Base-by-base conservation (phyloP, 2,888 invertebrate species). In the Noctuana brunneofusca region DNA sequence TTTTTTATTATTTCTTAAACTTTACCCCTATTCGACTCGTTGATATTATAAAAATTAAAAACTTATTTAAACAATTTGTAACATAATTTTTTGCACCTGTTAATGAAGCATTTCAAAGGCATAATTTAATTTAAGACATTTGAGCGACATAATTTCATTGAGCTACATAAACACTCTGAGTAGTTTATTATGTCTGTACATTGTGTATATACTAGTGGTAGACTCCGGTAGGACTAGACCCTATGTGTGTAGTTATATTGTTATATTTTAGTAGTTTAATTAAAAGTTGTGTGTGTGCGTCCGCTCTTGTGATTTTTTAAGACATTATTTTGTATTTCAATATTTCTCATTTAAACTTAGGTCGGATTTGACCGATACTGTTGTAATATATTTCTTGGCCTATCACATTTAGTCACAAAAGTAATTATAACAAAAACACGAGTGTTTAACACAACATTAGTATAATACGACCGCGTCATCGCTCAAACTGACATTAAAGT, bases 131-230 rank as follows among this genome's bases (percentile, higher is more conserved):
- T 52, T 55, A 43, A 16, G 49, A 35, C 12, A 22, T 9, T 11
- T 3, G 24, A 22, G 22, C 24, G 35, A 49, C 35, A 35, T 20
- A 55, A 27, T 27, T 50, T 58, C 27, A 41, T 9, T 24, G 14
- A 16, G 46, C 46, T 20, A 20, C 20, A 16, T 16, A 38, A n/a
- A 35, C 35, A 58, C 49, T 14, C 49, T 32, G 12, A 72, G 73
- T 78, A 76, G 74, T 64, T 68, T 72, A 78, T 76, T 76, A 78
- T 78, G 68, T 49, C 55, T 88, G 88, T 89, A 89, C 79, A 88
- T 86, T 87, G 75, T 89, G 89, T 89, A 89, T 83, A 89, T 87
- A 86, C 78, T 87, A 87, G 84, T 76, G 69, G 77, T 88, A 89
- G 82, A 76, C 66, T 75, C 75, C 78, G 74, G 76, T 79, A 87